Evolutionary conservation across 2,113 vertebrate species (phyloP).

Genomic region (Edolisoma coerulescens): DNA sequence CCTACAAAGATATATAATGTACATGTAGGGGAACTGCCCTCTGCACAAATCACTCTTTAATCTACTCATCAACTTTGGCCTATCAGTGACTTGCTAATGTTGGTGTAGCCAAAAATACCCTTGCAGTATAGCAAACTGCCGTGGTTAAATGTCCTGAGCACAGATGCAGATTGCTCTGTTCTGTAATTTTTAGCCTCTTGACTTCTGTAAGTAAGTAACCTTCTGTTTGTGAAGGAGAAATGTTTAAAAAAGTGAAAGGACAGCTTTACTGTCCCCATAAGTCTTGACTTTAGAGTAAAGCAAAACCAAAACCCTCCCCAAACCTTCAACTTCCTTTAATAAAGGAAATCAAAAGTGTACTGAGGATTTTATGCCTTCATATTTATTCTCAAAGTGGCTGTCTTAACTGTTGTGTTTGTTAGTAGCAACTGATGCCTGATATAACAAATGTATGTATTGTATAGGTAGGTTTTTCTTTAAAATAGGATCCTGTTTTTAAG

Average conservation of each 20-base stretch:
- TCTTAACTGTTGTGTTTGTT: not conserved
- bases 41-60: not conserved
- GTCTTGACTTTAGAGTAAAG: not conserved
- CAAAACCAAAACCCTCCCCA: not conserved
- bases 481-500: not conserved
- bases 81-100: not conserved
- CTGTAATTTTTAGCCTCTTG: not conserved
- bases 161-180: not conserved
- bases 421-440: not conserved
- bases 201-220: not conserved
- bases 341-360: not conserved
- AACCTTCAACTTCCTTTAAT: not conserved
- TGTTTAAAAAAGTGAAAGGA: not conserved
- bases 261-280: not conserved
- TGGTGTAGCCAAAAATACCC: not conserved
- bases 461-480: not conserved
- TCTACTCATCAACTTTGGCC: not conserved
- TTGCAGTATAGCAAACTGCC: not conserved
- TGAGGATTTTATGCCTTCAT: not conserved
- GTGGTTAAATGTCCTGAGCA: not conserved
- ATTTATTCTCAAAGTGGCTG: not conserved
- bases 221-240: not conserved
- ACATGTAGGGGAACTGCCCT: fast-evolving
- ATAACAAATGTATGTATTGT: not conserved
- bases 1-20: fast-evolving